phyloP scores from a whole-genome alignment of 2,888 invertebrate species.

The Mechanitis messenoides region DNA sequence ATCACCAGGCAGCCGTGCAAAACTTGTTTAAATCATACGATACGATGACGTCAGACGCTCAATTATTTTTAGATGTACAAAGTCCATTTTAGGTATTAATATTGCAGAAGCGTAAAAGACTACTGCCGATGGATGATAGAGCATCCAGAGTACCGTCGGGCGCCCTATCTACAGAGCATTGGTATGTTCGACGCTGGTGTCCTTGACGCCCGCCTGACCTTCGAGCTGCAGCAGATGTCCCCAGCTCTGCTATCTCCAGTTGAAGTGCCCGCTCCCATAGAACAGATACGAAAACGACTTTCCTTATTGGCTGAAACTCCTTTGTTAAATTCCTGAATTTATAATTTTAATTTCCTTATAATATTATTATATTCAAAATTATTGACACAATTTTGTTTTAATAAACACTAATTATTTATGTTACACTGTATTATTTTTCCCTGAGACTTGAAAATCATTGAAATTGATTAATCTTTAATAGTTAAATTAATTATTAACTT shows the following conservation, averaged over 20 bases:
- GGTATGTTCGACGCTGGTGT: slow-evolving; percentile 71
- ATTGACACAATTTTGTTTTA: too few species aligned
- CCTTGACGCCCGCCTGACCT: slow-evolving; percentile 53
- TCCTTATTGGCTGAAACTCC: slow-evolving; percentile 51
- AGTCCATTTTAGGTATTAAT: slow-evolving; percentile 1
- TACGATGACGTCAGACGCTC: background rate
- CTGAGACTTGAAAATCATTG: too few species aligned
- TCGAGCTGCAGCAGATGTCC: slow-evolving; percentile 43
- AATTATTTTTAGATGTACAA: background rate
- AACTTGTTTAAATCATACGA: slow-evolving; percentile 7
- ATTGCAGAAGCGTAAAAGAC: slow-evolving; percentile 73
- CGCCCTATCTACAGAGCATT: slow-evolving; percentile 71
- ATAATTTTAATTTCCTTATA: too few species aligned
- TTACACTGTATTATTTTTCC: too few species aligned
- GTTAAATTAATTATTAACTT: too few species aligned
- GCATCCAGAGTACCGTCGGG: slow-evolving; percentile 71
- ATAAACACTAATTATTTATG: too few species aligned
- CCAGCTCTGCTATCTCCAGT: slow-evolving; percentile 31
- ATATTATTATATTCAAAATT: too few species aligned
- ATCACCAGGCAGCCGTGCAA: background rate
- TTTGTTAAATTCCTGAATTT: background rate
- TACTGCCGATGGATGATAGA: slow-evolving; percentile 76
- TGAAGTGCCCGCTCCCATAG: slow-evolving; percentile 48
- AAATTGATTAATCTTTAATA: too few species aligned
- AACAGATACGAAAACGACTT: slow-evolving; percentile 51